Conservation (phyloP, 53 echinoderm and acorn worm genomes). For the Echinometra lucunter region DNA sequence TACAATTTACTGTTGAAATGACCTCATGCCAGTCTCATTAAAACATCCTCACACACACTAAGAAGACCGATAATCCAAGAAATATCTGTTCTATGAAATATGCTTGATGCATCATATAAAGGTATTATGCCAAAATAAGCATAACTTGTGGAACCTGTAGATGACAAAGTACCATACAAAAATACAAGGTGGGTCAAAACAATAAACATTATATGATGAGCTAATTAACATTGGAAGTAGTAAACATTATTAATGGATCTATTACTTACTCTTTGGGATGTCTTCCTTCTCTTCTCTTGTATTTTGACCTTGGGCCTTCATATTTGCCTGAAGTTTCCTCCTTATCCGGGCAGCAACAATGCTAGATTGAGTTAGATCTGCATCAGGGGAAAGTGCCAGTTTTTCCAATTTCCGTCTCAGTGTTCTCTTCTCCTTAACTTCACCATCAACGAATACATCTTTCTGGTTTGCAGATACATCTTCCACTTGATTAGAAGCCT, state of each 20-base stretch:
- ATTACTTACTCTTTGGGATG: not conserved
- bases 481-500: not conserved
- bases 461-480: not conserved
- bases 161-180: too few species aligned
- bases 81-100: too few species aligned
- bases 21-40: too few species aligned
- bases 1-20: too few species aligned
- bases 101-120: too few species aligned
- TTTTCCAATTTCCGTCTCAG: slow-evolving; percentile 66
- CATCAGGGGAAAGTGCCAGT: slow-evolving; percentile 57
- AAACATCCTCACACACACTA: too few species aligned
- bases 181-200: too few species aligned
- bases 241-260: not conserved
- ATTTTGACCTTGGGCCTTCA: slow-evolving; percentile 18
- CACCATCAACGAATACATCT: slow-evolving; percentile 66
- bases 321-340: slow-evolving; percentile 37
- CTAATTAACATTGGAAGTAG: too few species aligned
- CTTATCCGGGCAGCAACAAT: slow-evolving; percentile 74
- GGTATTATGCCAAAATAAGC: too few species aligned
- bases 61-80: too few species aligned
- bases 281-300: not conserved
- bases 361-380: slow-evolving; percentile 64
- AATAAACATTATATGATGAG: too few species aligned
- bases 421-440: slow-evolving; percentile 63
- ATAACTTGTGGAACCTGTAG: too few species aligned